A percentile compares a stretch with the other conserved stretches of the same genome.
phyloP scores from a whole-genome alignment of 2,797 vertebrate genomes.

The Poeciliopsis gracilis region DNA sequence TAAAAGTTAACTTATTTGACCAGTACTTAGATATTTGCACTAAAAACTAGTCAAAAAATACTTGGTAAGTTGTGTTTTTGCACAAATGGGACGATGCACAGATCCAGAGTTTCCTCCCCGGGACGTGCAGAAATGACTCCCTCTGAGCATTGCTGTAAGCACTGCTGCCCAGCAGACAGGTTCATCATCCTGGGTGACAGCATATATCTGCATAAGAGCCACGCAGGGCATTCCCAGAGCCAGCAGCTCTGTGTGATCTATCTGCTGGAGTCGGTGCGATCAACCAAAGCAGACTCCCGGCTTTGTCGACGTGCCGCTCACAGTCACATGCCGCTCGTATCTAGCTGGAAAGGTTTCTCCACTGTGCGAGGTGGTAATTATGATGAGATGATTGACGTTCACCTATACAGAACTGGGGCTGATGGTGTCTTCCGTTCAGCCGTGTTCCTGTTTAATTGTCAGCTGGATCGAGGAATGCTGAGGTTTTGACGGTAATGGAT shows the following conservation, averaged over 20 bases:
- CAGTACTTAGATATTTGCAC: no score
- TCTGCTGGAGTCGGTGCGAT: conserved; percentile 15
- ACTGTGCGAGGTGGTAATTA: conserved; percentile 32
- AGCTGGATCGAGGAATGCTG: conserved; percentile 48
- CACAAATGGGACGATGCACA: not conserved
- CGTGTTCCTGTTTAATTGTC: conserved; percentile 51
- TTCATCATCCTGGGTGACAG: conserved; percentile 36
- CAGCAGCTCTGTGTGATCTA: conserved; percentile 23
- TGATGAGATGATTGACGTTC: conserved; percentile 54
- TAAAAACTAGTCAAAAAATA: no score
- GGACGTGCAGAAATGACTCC: not conserved
- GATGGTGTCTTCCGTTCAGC: conserved; percentile 36
- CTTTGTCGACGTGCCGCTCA: conserved; percentile 15
- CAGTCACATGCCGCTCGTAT: conserved; percentile 9
- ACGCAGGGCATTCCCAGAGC: conserved; percentile 16
- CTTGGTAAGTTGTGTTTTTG: no score
- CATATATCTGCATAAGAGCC: conserved; percentile 28
- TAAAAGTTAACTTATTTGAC: no score
- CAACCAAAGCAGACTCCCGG: conserved; percentile 23
- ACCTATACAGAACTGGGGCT: conserved; percentile 40
- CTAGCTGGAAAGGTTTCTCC: conserved; percentile 20
- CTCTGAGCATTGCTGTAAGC: not conserved
- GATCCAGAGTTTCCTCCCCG: accelerated
- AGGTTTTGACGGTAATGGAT: conserved; percentile 24
- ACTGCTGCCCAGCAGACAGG: conserved; percentile 22